Evolutionary conservation across 2,797 vertebrate species (phyloP), one percentile per base, ranked within the genome.

Genomic region (Lophotriccus pileatus): DNA sequence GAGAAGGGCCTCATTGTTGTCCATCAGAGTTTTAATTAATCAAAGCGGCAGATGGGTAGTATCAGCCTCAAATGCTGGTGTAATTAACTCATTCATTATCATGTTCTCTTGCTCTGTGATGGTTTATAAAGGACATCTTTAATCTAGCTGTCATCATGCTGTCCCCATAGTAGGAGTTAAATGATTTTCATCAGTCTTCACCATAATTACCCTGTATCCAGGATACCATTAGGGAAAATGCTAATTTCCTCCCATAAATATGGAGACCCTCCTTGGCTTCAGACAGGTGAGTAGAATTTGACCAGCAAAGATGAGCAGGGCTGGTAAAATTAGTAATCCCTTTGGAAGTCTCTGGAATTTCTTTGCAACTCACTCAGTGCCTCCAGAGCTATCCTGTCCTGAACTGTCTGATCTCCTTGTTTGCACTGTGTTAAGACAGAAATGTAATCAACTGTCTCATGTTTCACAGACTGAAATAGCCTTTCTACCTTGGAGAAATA

Each of bases 1-100:
- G 89, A 96, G 95, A 94, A 95, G 58, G 88, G 92, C 92, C 88
- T 95, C 73, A 64, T 93, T 95, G 76, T 97, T 27, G 16, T 94
- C 94, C 69, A 8, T 96, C 91, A 93, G 90, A 95, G 91, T 96
- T 97, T 97, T 97, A 97, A 98, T 98, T 97, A 97, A 97, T 98
- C 97, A 97, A 78, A 95, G 92, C 4, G 4, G 93, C 97, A 98
- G 97, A 97, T 97, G 97, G 96, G 95, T 95, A 97, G 96, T 95
- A 89, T 74, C 60, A 88, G 90, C 90, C 83, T 93, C 87, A 94
- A 93, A 95, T 95, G 91, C 90, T 95, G 36, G n/a, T 72, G 83
- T 98, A 98, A 98, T 97, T 97, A 97, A 97, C 97, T 98, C 95
- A 97, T 98, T 98, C 97, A 97, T 98, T 98, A 97, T 97, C 89